phyloP scores from a whole-genome alignment of 2,113 vertebrate genomes.

The Chelonoidis abingdonii region DNA sequence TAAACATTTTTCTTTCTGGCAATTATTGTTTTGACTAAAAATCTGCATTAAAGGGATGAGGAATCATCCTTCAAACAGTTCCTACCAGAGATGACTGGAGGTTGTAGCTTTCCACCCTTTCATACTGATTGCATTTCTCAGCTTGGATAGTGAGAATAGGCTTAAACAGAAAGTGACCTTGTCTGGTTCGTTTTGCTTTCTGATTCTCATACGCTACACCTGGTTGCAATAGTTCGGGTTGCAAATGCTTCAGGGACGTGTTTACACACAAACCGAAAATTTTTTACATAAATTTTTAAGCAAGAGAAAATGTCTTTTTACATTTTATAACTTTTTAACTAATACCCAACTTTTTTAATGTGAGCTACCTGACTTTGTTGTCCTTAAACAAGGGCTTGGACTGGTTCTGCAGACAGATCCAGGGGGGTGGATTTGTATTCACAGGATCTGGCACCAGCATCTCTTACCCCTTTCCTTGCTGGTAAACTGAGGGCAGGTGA shows the following conservation, averaged over 20 bases:
- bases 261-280: conserved; percentile 4
- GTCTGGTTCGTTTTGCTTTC: background rate
- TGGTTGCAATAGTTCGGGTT: rapidly evolving
- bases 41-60: background rate
- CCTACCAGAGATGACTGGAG: background rate
- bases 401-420: rapidly evolving
- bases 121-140: background rate
- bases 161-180: background rate
- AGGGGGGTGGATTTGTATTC: background rate
- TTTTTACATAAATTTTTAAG: background rate
- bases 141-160: background rate
- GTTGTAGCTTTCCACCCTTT: background rate
- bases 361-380: background rate
- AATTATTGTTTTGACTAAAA: background rate
- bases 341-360: background rate
- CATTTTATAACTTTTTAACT: background rate
- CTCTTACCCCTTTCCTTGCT: background rate
- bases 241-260: background rate
- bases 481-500: rapidly evolving
- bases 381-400: background rate
- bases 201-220: rapidly evolving
- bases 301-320: background rate
- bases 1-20: background rate
- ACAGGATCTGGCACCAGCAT: background rate
- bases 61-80: background rate